Evolutionary conservation across 1,140 invertebrate species (phyloP).

Genomic region (Trachelipus rathkii): DNA sequence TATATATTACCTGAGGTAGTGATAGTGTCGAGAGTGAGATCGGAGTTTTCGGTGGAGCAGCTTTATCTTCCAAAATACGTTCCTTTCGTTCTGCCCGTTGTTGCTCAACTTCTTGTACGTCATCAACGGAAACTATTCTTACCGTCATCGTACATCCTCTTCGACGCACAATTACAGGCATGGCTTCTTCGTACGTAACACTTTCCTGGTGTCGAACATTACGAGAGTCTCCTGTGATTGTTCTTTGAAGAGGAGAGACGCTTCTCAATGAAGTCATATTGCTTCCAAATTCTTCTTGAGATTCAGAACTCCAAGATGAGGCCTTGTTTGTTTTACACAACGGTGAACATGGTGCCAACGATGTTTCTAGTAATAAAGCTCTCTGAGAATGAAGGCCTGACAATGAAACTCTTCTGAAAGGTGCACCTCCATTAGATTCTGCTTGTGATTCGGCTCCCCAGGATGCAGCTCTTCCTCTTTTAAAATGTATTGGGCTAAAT

Average conservation of each 20-base stretch:
- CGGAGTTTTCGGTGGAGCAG: not conserved
- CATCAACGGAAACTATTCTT: constrained; percentile 49
- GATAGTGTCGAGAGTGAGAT: not conserved
- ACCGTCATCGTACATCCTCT: constrained; percentile 52
- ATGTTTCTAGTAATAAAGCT: no score
- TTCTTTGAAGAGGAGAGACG: not conserved
- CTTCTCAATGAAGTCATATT: not conserved
- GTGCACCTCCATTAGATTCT: not conserved
- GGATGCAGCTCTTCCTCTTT: not conserved
- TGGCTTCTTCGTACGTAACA: constrained; percentile 52
- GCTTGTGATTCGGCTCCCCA: not conserved
- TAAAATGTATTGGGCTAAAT: not conserved
- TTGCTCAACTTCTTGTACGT: constrained; percentile 23
- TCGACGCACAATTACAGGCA: constrained; percentile 53
- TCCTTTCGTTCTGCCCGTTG: not conserved
- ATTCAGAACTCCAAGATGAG: no score
- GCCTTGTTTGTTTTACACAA: no score
- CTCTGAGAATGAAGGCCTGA: not conserved
- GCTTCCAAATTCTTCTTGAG: no score
- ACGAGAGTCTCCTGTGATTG: not conserved
- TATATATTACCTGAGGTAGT: not conserved
- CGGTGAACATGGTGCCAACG: no score
- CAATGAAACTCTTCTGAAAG: not conserved
- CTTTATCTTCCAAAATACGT: not conserved
- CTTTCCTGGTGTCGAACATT: constrained; percentile 46